phyloP scores from a whole-genome alignment of 2,797 vertebrate species.

The Squalus acanthias region DNA sequence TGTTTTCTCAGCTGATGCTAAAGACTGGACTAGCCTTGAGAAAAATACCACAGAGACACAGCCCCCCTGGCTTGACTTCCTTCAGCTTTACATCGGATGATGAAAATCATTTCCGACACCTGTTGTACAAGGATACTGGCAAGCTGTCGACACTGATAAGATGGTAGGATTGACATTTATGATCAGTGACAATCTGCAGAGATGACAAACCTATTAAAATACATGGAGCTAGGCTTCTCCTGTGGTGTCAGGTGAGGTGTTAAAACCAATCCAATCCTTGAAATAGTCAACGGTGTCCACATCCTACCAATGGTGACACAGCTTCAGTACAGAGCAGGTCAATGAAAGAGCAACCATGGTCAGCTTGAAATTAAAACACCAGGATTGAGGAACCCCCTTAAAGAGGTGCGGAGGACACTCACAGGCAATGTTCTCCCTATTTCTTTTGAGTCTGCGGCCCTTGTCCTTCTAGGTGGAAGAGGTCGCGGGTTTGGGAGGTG shows the following conservation, averaged over 20 bases:
- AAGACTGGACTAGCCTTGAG: not conserved
- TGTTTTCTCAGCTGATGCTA: conserved; percentile 6
- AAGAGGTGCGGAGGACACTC: too few relatives aligned
- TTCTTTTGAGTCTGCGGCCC: too few relatives aligned
- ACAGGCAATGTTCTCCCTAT: too few relatives aligned
- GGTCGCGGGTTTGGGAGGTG: too few relatives aligned
- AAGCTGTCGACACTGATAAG: not conserved
- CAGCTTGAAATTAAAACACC: too few relatives aligned
- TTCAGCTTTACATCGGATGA: not conserved
- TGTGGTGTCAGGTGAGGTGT: not conserved
- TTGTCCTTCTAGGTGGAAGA: too few relatives aligned
- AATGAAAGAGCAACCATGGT: not conserved
- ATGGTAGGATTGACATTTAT: not conserved
- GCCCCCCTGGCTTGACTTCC: not conserved
- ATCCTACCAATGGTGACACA: not conserved
- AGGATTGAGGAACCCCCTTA: too few relatives aligned
- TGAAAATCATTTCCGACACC: not conserved
- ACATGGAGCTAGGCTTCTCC: not conserved
- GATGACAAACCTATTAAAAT: not conserved
- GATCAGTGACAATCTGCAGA: not conserved
- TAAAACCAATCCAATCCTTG: not conserved
- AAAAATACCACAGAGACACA: not conserved
- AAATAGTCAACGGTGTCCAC: not conserved
- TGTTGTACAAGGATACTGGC: not conserved
- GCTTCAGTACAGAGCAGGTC: not conserved